Evolutionary conservation across 2,888 invertebrate genomes (phyloP), one percentile per base, ranked within the genome.

Genomic region (Scaptomyza cyrtandrae): DNA sequence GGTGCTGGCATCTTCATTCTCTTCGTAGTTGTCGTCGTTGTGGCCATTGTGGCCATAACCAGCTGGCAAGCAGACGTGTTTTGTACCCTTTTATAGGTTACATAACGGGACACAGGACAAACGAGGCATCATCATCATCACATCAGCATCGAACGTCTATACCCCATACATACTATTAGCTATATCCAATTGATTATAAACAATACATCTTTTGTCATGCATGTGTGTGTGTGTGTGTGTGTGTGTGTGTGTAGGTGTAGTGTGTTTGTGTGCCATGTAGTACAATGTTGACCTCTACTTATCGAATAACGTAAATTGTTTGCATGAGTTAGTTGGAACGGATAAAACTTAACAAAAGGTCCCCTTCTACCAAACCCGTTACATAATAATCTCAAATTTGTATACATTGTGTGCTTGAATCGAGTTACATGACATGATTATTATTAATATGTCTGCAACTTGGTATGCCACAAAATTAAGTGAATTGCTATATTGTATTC

Each of bases 1-100:
- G 72, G 65, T 75, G 72, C 52, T 60, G 64, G 48, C 44, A 35
- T 29, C 63, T 54, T 46, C 46, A 14, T 13, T 24, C 9, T 27
- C 14, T 24, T 29, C 46, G 11, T 13, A 7, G 1, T 31, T 16
- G 16, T 33, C 29, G 11, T 9, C 9, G 1, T 49, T 10, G 16
- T 33, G 29, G 24, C 45, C 46, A n/a, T 37, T n/a, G n/a, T 35
- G 35, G 13, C 13, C 37, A n/a, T 37, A n/a, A 53, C 19, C 37
- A 54, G 33, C 13, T 13, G 35, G 31, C n/a, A 10, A 41, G 41
- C 24, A 33, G 35, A 16, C 33, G 27, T 37, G 27, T 0, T 4
- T 41, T 3, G 58, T 67, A 54, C 61, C 52, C 57, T 72, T 41
- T 61, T 52, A 29, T 14, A 7, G 52, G 19, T n/a, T 35, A 24